Percentiles rank a stretch among this genome's conserved stretches.
Evolutionary conservation across 2,113 vertebrate species (phyloP).

Genomic region (Neotoma lepida): DNA sequence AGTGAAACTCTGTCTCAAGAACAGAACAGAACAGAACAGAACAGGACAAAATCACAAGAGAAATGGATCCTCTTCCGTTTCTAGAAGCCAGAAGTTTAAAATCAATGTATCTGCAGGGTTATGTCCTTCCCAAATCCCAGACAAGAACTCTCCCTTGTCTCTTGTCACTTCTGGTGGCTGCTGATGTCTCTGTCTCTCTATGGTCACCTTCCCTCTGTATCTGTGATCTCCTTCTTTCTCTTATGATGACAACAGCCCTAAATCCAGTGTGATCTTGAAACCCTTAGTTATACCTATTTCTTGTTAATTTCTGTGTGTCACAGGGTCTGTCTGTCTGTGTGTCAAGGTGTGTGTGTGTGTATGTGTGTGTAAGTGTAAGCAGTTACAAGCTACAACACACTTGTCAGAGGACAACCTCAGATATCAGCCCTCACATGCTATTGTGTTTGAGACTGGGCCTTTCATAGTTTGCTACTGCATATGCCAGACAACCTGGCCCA

Average conservation of each 20-base stretch:
- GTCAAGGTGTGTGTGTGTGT: background rate
- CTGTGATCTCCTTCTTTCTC: background rate
- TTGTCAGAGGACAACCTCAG: background rate
- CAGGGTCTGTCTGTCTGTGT: background rate
- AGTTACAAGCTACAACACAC: background rate
- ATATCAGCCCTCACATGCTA: background rate
- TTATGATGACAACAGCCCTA: background rate
- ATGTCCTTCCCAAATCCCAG: background rate
- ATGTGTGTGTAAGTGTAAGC: background rate
- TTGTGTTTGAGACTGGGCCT: background rate
- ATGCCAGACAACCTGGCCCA: background rate
- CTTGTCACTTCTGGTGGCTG: background rate
- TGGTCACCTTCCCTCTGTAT: background rate
- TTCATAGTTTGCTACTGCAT: background rate
- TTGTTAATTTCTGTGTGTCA: background rate
- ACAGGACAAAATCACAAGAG: background rate
- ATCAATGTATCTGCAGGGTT: background rate
- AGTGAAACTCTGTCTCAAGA: background rate
- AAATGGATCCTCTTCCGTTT: slow-evolving; percentile 9
- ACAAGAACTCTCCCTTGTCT: too few species aligned
- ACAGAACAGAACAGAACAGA: background rate
- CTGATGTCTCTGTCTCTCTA: background rate
- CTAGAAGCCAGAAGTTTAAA: slow-evolving; percentile 5
- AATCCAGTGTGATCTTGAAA: background rate
- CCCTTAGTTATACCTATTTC: background rate